Percentiles rank a stretch among this genome's conserved stretches.
Conservation (phyloP, 2,113 vertebrate genomes). For the Montifringilla adamsi region DNA sequence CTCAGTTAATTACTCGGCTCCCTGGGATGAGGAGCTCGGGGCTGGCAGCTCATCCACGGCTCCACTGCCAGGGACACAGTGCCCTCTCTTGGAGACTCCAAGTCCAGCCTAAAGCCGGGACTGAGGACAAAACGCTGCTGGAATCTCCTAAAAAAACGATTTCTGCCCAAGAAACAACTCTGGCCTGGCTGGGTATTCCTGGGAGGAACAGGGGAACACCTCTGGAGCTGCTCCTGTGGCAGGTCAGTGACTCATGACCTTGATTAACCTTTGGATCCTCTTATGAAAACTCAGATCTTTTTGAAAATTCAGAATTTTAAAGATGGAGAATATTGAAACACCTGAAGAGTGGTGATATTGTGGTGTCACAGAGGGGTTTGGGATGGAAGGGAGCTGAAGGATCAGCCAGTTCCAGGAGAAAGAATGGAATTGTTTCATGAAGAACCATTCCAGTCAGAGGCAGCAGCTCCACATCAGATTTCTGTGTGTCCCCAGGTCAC, state of each 20-base stretch:
- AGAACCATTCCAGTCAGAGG: accelerated
- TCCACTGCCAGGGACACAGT: not conserved
- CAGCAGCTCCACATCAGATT: accelerated
- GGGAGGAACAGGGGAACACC: accelerated
- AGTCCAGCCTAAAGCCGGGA: accelerated
- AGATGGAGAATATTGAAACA: accelerated
- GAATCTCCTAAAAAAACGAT: not conserved
- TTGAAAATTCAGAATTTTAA: not conserved
- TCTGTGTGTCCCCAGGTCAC: not conserved
- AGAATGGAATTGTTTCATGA: accelerated
- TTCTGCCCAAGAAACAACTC: not conserved
- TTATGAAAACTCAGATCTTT: accelerated
- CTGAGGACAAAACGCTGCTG: accelerated
- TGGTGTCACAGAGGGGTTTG: not conserved
- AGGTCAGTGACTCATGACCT: not conserved
- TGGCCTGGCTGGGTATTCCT: accelerated
- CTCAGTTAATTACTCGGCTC: not conserved
- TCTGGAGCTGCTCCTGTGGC: not conserved
- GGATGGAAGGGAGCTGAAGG: not conserved
- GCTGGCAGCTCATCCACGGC: not conserved
- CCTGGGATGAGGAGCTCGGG: not conserved
- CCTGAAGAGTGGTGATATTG: not conserved
- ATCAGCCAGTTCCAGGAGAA: not conserved
- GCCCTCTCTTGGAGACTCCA: slow-evolving; percentile 47
- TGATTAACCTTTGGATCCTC: not conserved